phyloP scores from a whole-genome alignment of 2,113 vertebrate species.

The Meles meles region DNA sequence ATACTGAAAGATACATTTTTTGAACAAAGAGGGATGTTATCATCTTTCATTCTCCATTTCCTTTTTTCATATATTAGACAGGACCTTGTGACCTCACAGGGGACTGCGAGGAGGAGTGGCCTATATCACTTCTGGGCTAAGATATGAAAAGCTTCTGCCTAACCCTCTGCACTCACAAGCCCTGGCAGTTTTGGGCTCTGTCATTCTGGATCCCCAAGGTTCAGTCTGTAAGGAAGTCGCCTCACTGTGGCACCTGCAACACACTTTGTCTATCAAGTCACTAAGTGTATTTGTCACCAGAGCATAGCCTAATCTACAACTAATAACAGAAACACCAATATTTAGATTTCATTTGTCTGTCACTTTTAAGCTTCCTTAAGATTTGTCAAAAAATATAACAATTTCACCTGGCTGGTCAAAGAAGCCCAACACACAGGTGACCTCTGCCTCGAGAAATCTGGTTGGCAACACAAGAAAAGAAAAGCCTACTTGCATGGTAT shows the following conservation, averaged over 20 bases:
- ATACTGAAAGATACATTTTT: neutral
- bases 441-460: neutral
- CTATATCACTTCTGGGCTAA: neutral
- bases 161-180: neutral
- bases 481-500: neutral
- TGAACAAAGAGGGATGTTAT: neutral
- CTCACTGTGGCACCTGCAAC: neutral
- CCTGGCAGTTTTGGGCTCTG: neutral
- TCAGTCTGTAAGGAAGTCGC: neutral
- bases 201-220: neutral
- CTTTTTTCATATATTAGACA: neutral
- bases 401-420: neutral
- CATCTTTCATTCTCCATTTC: neutral
- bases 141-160: neutral
- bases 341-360: neutral
- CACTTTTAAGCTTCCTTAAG: neutral
- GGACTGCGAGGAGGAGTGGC: neutral
- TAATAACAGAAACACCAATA: neutral
- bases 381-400: neutral
- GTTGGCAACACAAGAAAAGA: constrained; percentile 44
- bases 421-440: neutral
- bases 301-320: neutral
- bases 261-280: neutral
- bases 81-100: neutral
- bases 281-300: neutral